Base-by-base conservation (phyloP, 2,888 invertebrate species). In the Microctonus hyperodae region DNA sequence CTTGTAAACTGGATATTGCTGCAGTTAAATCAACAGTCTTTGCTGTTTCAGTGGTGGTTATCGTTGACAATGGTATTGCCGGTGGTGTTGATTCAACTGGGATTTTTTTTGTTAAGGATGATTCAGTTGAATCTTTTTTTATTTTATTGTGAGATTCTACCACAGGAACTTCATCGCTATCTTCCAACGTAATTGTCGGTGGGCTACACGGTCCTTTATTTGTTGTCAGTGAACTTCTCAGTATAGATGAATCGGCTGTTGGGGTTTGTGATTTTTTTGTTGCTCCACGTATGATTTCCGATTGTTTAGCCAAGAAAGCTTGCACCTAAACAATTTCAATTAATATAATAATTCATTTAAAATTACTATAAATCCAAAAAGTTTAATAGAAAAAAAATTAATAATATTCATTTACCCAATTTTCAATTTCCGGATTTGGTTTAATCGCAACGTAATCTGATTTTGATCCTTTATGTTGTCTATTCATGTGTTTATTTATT, bases 341-440 rank as follows among this genome's bases (percentile, higher is more conserved):
- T 20, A 2, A 58, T 3, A 20, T 7, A 16, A 5, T 22, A 37
- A 63, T 40, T 53, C 31, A 50, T 10, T 22, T 61, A 25, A 40
- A 31, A 13, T 13, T n/a, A n/a, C 7, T 16, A n/a, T 16, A 16
- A 35, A n/a, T 68, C 5, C 20, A 22, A 53, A 37, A 35, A 44
- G 13, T 53, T 40, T 16, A 11, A 65, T 20, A 28, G 22, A 37
- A 16, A 28, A 51, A 48, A 28, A 61, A 4, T 35, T 35, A 31
- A 35, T 64, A 31, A 50, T 4, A n/a, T 28, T 10, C 5, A 1
- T 79, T 63, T 56, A 89, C 88, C 89, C 89, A 89, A 35, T 80
- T 83, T 76, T 89, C 89, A 1, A 88, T 82, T 35, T 83, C 81
- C 0, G 71, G 1, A 81, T 84, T 69, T 85, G 86, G 73, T 88